Evolutionary conservation across 2,113 vertebrate species (phyloP), one percentile per base, ranked within the genome.

Genomic region (Hiodon alosoides): DNA sequence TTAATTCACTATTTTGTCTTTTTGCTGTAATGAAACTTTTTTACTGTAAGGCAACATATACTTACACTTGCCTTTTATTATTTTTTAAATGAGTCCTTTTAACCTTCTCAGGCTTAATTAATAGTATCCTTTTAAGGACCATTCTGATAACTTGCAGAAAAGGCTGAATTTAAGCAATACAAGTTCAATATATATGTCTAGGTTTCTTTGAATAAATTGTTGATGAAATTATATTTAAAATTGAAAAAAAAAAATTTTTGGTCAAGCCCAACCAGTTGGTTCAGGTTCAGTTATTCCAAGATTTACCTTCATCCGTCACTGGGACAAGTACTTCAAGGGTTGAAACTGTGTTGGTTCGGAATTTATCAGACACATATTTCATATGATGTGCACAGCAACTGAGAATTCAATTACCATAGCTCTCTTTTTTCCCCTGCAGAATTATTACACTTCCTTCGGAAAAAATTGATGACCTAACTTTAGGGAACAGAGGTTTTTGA

Each of bases 251-350:
- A n/a, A n/a, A n/a, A n/a, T n/a, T n/a, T 31, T 31, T 31, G 31
- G 31, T 31, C 31, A 31, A 31, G 31, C 31, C 31, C 31, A 31
- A 31, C 31, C 31, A 31, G 31, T 31, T 31, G 31, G 31, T 31
- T 31, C 31, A 31, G 31, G 64, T 54, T 67, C 73, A 75, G 47
- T 58, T 68, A 67, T 75, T 53, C 64, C 73, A 75, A 75, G 46
- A 67, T 57, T 58, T 59, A 67, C 52, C 54, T 67, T 75, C 31
- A 67, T 59, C 54, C n/a, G 65, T 58, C 65, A 55, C 8, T 59
- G 51, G 55, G 73, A 17, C 50, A 55, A 67, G 54, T 54, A 9
- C 10, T 48, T 13, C 55, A 16, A 48, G 17, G 64, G 54, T 16
- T 75, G 54, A 59, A 68, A 14, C 16, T 59, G 50, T 8, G 31